Evolutionary conservation across 2,113 vertebrate species (phyloP), one percentile per base, ranked within the genome.

Genomic region (Fulica atra): DNA sequence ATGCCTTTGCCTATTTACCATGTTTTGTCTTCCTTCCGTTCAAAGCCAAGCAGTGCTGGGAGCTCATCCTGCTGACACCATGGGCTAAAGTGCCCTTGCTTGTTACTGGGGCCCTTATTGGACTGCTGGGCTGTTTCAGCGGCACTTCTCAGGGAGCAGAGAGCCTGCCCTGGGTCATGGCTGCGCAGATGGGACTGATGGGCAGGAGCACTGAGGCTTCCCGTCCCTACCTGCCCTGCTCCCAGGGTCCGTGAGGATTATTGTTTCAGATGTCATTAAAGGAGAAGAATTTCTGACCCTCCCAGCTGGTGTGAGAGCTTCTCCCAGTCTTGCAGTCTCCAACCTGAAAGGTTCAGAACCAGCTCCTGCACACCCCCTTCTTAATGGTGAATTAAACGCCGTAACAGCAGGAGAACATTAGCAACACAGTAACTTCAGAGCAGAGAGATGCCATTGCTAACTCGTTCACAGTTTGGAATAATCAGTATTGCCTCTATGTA

Each of bases 391-490:
- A 76, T 50, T 78, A 69, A 91, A 71, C 44, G 36, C 69, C 2
- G 0, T 57, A 93, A 89, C 82, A 90, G 72, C 88, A 61, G 86
- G 90, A 86, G 85, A 77, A 78, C 57, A 21, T 93, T 83, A 95
- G 65, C 72, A 89, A 40, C 73, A 76, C 65, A 16, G 81, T 76
- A 90, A 59, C 88, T 80, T 29, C 79, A 73, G 51, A 35, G 65
- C 81, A 60, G 73, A 93, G 68, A 54, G 81, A 74, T 86, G 61
- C 69, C 16, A 2, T 78, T 48, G 23, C 61, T 81, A 76, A 60
- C 81, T 79, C 73, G 53, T 86, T 94, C 80, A 89, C 44, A 36
- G 44, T 54, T 93, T 9, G 9, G 73, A 87, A 93, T 91, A 77
- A 74, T 82, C 70, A 70, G n/a, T 89, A 53, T 74, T 93, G 72